phyloP scores from a whole-genome alignment of 2,113 vertebrate species.

The Cephalopholis sonnerati region DNA sequence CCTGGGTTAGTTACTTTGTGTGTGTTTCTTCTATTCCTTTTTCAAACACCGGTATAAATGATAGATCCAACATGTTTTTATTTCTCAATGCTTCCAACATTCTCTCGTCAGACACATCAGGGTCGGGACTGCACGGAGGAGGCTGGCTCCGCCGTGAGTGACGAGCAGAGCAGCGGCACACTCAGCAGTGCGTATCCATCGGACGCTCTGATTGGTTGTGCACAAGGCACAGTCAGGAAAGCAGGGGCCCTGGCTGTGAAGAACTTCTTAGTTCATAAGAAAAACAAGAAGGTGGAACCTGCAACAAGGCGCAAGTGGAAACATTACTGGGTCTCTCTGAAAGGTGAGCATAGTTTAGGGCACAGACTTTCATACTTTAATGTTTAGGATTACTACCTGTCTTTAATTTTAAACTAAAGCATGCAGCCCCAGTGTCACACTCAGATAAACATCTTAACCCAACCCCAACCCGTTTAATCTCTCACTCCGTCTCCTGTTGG shows the following conservation, averaged over 20 bases:
- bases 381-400: neutral
- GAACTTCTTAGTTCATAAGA: conserved; percentile 97
- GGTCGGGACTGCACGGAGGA: conserved; percentile 90
- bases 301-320: conserved; percentile 96
- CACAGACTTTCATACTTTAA: neutral
- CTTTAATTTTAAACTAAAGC: neutral
- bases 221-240: conserved; percentile 93
- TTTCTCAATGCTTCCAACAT: neutral
- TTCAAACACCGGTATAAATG: neutral
- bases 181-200: conserved; percentile 92
- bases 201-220: conserved; percentile 86
- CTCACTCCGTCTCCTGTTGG: conserved; percentile 26
- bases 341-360: conserved; percentile 83
- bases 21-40: neutral
- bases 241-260: conserved; percentile 94
- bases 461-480: conserved; percentile 30
- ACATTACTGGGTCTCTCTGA: conserved; percentile 96
- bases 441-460: conserved; percentile 32
- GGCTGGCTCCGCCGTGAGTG: conserved; percentile 90
- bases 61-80: neutral
- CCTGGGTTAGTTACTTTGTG: conserved; percentile 67
- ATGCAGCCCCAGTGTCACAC: conserved; percentile 2
- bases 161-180: conserved; percentile 94
- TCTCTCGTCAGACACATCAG: conserved; percentile 68
- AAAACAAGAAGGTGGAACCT: conserved; percentile 96